These are phyloP conservation scores for Cyclophora punctaria DNA, from an alignment of 2,888 invertebrate species.

Conservation along the genomic window DNA sequence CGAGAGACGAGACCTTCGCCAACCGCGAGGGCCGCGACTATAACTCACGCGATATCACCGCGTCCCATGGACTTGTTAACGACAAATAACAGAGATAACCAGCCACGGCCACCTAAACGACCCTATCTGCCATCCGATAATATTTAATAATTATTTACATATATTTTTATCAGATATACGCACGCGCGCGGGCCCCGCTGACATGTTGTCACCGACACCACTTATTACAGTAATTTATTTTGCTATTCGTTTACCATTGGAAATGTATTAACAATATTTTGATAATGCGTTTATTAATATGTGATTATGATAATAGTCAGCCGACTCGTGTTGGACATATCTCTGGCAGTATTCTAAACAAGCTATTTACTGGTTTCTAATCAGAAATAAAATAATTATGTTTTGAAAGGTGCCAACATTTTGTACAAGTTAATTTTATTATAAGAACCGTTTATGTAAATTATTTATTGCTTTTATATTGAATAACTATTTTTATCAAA, in stretches of 20 bases:
- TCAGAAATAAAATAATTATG: too few species aligned
- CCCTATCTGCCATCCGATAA: slow-evolving; percentile 64
- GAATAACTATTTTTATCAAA: too few species aligned
- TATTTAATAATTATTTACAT: slow-evolving; percentile 73
- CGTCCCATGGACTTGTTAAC: slow-evolving; percentile 59
- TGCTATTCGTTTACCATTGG: slow-evolving; percentile 33
- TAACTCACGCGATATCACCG: slow-evolving; percentile 67
- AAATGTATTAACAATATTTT: slow-evolving; percentile 1
- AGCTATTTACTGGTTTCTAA: too few species aligned
- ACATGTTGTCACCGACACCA: slow-evolving; percentile 40
- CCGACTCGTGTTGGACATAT: too few species aligned
- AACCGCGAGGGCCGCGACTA: slow-evolving; percentile 33
- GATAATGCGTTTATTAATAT: too few species aligned
- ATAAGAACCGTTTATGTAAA: too few species aligned
- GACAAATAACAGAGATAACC: slow-evolving; percentile 70
- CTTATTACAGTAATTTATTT: slow-evolving; percentile 44
- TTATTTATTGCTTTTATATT: too few species aligned
- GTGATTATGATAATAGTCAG: too few species aligned
- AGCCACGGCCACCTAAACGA: slow-evolving; percentile 65
- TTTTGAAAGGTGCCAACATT: too few species aligned
- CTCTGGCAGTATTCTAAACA: too few species aligned
- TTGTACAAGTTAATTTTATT: too few species aligned
- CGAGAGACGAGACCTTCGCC: slow-evolving; percentile 35
- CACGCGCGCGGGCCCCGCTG: slow-evolving; percentile 48
- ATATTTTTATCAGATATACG: slow-evolving; percentile 64